A percentile compares a stretch with the other conserved stretches of the same genome.
These are phyloP conservation scores for Pedicia rivosa DNA, from an alignment of 2,888 invertebrate species.

Conservation along the genomic window DNA sequence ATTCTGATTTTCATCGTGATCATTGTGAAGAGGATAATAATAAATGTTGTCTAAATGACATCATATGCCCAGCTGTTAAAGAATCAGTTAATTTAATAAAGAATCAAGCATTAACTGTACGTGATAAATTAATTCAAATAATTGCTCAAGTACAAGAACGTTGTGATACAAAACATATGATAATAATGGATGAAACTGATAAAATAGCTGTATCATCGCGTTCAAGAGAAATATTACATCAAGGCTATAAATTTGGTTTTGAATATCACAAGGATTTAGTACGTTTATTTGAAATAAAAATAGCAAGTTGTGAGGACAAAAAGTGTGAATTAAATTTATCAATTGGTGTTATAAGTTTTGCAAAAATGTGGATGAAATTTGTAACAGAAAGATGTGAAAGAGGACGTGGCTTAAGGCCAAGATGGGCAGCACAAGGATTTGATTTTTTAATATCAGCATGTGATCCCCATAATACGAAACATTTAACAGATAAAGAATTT, in stretches of 20 bases:
- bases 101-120: constrained; percentile 27
- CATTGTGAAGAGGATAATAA: constrained; percentile 27
- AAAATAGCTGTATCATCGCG: constrained; percentile 42
- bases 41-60: constrained; percentile 29
- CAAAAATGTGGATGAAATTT: constrained; percentile 79
- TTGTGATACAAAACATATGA: constrained; percentile 23
- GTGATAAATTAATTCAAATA: constrained; percentile 29
- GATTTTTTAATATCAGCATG: constrained; percentile 76
- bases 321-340: constrained; percentile 33
- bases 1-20: constrained; percentile 32
- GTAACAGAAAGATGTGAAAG: constrained; percentile 70
- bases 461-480: constrained; percentile 66
- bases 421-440: constrained; percentile 81
- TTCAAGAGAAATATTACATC: constrained; percentile 62
- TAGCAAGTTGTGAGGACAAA: constrained; percentile 26
- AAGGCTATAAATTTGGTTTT: constrained; percentile 80
- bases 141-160: constrained; percentile 25
- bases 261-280: constrained; percentile 45
- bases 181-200: constrained; percentile 31
- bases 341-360: constrained; percentile 47
- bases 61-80: constrained; percentile 39
- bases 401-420: constrained; percentile 60
- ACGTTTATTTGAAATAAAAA: constrained; percentile 33
- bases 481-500: constrained; percentile 62
- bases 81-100: constrained; percentile 43